phyloP scores from a whole-genome alignment of 2,113 vertebrate genomes.

The Morone chrysops region DNA sequence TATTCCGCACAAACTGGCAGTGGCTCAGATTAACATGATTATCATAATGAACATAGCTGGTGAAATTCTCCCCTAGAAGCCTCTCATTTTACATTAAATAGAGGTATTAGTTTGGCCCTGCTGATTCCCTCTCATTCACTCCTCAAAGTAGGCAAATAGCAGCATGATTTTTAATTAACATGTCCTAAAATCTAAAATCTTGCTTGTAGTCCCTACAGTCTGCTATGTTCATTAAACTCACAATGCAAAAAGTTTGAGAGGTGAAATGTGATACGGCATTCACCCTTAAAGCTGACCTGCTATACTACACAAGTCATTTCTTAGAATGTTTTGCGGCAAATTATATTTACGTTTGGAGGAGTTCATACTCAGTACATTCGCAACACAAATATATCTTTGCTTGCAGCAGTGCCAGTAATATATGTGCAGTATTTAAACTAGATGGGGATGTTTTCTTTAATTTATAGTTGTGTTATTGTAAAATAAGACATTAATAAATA shows the following conservation, averaged over 20 bases:
- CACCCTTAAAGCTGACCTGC: neutral
- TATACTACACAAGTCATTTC: neutral
- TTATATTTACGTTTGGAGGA: neutral
- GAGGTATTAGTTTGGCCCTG: slow-evolving; percentile 69
- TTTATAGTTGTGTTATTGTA: slow-evolving; percentile 33
- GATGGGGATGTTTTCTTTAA: slow-evolving; percentile 17
- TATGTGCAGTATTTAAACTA: slow-evolving; percentile 16
- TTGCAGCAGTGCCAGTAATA: slow-evolving; percentile 6
- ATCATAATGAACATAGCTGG: slow-evolving; percentile 71
- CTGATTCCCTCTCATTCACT: slow-evolving; percentile 57
- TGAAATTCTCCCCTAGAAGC: slow-evolving; percentile 65
- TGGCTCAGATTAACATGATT: slow-evolving; percentile 72
- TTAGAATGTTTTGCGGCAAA: neutral
- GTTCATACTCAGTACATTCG: neutral
- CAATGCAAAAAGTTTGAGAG: neutral
- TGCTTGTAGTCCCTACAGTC: neutral
- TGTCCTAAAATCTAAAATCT: neutral
- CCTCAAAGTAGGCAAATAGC: slow-evolving; percentile 65
- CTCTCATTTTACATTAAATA: slow-evolving; percentile 74
- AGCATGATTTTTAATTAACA: slow-evolving; percentile 38
- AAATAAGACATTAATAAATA: slow-evolving; percentile 40
- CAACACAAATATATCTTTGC: neutral
- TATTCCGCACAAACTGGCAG: slow-evolving; percentile 58
- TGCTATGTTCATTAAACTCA: neutral
- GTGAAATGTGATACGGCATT: neutral